Evolutionary conservation across 2,888 invertebrate species (phyloP).

Genomic region (Onthophagus sagittarius): DNA sequence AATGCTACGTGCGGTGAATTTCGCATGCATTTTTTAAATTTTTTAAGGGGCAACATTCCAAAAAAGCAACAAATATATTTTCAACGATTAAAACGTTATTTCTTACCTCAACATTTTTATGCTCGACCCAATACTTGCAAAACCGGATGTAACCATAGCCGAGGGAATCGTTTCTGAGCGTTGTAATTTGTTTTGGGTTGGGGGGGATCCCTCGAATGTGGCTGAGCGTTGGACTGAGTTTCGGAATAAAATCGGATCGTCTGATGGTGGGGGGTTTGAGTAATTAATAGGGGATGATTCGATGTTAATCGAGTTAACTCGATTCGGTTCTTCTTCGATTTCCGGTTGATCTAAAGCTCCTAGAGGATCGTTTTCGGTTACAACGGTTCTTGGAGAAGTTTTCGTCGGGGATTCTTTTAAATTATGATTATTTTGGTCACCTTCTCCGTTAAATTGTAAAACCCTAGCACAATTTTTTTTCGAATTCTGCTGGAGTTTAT

Average conservation of each 20-base stretch:
- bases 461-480: slow-evolving; percentile 55
- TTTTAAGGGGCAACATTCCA: too few relatives aligned
- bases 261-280: slow-evolving; percentile 49
- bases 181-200: slow-evolving; percentile 54
- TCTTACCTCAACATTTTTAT: slow-evolving; percentile 64
- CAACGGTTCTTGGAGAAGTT: slow-evolving; percentile 75
- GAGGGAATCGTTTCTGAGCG: slow-evolving; percentile 73
- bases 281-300: slow-evolving; percentile 38
- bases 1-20: slow-evolving; percentile 33
- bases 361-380: slow-evolving; percentile 87
- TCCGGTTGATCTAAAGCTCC: slow-evolving; percentile 64
- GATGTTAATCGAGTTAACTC: slow-evolving; percentile 37
- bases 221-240: slow-evolving; percentile 52
- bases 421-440: slow-evolving; percentile 44
- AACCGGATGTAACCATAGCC: slow-evolving; percentile 68
- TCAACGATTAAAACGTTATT: neutral
- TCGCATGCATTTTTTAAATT: too few relatives aligned
- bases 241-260: slow-evolving; percentile 66
- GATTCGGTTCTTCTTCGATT: slow-evolving; percentile 27
- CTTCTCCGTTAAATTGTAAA: slow-evolving; percentile 56
- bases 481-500: slow-evolving; percentile 58
- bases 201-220: slow-evolving; percentile 53
- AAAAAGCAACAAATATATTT: too few relatives aligned
- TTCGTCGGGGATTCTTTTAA: slow-evolving; percentile 54
- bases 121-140: slow-evolving; percentile 76